Conservation (phyloP, 2,888 invertebrate species). For the Aphrophora alni region DNA sequence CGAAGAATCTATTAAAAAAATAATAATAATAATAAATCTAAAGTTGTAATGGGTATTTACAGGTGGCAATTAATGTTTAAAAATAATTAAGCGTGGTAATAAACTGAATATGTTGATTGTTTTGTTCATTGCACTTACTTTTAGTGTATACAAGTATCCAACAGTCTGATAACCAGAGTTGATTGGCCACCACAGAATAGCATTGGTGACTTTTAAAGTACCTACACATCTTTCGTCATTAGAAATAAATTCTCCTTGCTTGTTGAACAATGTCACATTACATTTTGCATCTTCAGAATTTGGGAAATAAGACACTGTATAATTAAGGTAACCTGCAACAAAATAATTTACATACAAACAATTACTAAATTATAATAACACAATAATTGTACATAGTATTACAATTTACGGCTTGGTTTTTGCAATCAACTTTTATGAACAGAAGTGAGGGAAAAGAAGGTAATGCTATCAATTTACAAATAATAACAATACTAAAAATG, state of each 20-base stretch:
- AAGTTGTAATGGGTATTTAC: no score
- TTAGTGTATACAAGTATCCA: slow-evolving; percentile 51
- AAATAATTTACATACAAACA: neutral
- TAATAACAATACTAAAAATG: no score
- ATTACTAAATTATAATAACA: no score
- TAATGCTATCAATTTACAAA: no score
- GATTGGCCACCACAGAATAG: slow-evolving; percentile 52
- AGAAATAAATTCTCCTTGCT: slow-evolving; percentile 13
- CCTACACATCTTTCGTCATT: slow-evolving; percentile 45
- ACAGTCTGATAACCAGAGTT: slow-evolving; percentile 43
- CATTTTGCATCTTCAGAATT: slow-evolving; percentile 27
- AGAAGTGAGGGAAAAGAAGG: no score
- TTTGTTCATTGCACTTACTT: slow-evolving; percentile 43
- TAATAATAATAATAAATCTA: no score
- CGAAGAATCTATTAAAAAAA: no score
- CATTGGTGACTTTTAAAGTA: slow-evolving; percentile 43
- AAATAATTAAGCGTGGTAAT: neutral
- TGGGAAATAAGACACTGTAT: neutral
- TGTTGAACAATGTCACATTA: slow-evolving; percentile 39
- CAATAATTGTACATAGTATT: no score
- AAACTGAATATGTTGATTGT: neutral
- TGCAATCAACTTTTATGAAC: no score
- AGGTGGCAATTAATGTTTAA: no score
- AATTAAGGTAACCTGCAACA: neutral
- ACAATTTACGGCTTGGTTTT: no score